phyloP scores from a whole-genome alignment of 2,888 invertebrate genomes.

The Aromia moschata region DNA sequence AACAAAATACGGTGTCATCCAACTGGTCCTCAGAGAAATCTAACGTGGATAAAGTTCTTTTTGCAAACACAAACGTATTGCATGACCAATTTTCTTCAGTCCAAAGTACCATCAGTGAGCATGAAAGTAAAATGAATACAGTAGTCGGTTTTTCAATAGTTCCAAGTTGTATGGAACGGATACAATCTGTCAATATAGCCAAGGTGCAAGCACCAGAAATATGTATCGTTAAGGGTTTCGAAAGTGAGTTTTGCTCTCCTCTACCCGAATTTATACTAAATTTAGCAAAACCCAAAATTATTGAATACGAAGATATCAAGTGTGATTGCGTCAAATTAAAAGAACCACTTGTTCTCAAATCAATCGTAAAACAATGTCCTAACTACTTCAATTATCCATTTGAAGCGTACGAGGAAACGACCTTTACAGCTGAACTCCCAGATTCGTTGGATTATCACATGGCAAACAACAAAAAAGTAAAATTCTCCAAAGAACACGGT shows the following conservation, averaged over 20 bases:
- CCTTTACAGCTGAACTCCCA: conserved; percentile 33
- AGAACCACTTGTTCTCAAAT: conserved; percentile 52
- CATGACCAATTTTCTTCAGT: conserved; percentile 29
- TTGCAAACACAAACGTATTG: conserved; percentile 31
- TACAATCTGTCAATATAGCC: conserved; percentile 44
- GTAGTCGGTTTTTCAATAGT: conserved; percentile 30
- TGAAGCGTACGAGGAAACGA: conserved; percentile 30
- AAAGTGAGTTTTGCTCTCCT: conserved; percentile 41
- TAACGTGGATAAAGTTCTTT: conserved; percentile 23
- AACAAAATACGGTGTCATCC: conserved; percentile 37
- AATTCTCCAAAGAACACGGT: conserved; percentile 40
- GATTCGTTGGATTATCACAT: conserved; percentile 54
- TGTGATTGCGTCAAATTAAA: conserved; percentile 40
- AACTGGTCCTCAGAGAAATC: conserved; percentile 2
- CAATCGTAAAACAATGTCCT: conserved; percentile 46
- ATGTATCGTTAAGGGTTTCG: conserved; percentile 33
- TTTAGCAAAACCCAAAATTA: conserved; percentile 33
- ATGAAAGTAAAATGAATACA: conserved; percentile 8
- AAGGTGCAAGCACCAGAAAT: conserved; percentile 51
- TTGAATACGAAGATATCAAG: conserved; percentile 19
- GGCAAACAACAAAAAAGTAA: conserved; percentile 51
- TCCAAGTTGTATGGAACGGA: conserved; percentile 24
- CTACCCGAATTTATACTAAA: conserved; percentile 43
- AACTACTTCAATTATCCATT: not conserved
- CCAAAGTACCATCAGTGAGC: conserved; percentile 24